phyloP scores from a whole-genome alignment of 2,113 vertebrate genomes.

The Lepisosteus oculatus region DNA sequence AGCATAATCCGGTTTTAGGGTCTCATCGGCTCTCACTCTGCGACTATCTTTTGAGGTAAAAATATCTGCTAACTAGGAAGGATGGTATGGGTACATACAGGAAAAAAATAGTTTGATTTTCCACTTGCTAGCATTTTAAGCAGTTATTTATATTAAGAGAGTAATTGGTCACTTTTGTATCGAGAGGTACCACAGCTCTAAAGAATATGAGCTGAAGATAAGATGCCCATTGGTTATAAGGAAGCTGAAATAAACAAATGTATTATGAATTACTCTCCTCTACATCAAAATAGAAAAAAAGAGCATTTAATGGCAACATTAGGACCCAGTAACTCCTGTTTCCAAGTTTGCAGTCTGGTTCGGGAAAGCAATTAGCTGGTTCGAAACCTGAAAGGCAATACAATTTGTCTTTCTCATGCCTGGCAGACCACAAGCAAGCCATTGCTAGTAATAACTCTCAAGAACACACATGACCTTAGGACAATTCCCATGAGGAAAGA shows the following conservation, averaged over 20 bases:
- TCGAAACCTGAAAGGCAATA: constrained; percentile 5
- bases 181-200: background rate
- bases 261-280: background rate
- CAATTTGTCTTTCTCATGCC: constrained; percentile 20
- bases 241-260: background rate
- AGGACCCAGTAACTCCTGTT: background rate
- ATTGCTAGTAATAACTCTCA: constrained; percentile 21
- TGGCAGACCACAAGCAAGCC: constrained; percentile 19
- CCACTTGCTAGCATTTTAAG: too few species aligned
- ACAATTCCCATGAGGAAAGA: constrained; percentile 26
- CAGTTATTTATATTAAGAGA: background rate
- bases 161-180: background rate
- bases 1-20: too few species aligned
- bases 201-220: background rate
- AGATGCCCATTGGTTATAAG: background rate
- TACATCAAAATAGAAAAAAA: background rate
- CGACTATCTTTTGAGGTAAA: too few species aligned
- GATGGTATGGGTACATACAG: too few species aligned
- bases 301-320: background rate
- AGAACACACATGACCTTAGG: constrained; percentile 16
- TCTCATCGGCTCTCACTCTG: too few species aligned
- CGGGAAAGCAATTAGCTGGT: constrained; percentile 16
- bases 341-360: background rate
- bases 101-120: too few species aligned
- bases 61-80: background rate